phyloP scores from a whole-genome alignment of 1,140 invertebrate species.

The Aphelinus certus region DNA sequence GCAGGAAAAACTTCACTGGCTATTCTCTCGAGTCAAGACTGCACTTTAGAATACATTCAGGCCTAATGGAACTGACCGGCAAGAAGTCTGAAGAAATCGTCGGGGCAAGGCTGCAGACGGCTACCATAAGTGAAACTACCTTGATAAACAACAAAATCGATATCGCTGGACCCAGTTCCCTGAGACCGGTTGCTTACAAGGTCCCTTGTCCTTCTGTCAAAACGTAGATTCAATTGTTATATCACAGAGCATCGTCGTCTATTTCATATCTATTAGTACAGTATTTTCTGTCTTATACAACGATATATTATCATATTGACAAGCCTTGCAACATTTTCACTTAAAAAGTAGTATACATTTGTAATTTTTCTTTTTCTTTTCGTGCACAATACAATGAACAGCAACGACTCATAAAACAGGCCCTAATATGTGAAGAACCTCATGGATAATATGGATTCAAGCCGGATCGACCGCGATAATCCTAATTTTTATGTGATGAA shows the following conservation, averaged over 20 bases:
- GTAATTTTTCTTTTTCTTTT: background rate
- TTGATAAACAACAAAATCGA: slow-evolving; percentile 6
- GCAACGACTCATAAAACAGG: background rate
- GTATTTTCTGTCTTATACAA: background rate
- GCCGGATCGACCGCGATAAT: background rate
- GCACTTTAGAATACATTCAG: slow-evolving; percentile 91
- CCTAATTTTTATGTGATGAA: background rate
- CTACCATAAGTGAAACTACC: background rate
- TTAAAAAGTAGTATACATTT: background rate
- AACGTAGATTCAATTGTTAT: slow-evolving; percentile 11
- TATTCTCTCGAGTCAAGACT: slow-evolving; percentile 90
- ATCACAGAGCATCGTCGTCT: background rate
- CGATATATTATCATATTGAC: background rate
- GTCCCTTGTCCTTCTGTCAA: slow-evolving; percentile 25
- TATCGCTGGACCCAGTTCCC: slow-evolving; percentile 7
- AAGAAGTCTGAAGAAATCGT: slow-evolving; percentile 4
- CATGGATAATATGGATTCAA: background rate
- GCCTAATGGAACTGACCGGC: slow-evolving; percentile 69
- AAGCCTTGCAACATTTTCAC: background rate
- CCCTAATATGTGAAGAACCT: background rate
- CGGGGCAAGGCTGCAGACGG: slow-evolving; percentile 2
- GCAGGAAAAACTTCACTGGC: slow-evolving; percentile 87
- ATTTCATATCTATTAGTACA: background rate
- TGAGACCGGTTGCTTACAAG: slow-evolving; percentile 14
- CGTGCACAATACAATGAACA: background rate